Base-by-base conservation (phyloP, 1,140 invertebrate species). In the Drosophila bifasciata region DNA sequence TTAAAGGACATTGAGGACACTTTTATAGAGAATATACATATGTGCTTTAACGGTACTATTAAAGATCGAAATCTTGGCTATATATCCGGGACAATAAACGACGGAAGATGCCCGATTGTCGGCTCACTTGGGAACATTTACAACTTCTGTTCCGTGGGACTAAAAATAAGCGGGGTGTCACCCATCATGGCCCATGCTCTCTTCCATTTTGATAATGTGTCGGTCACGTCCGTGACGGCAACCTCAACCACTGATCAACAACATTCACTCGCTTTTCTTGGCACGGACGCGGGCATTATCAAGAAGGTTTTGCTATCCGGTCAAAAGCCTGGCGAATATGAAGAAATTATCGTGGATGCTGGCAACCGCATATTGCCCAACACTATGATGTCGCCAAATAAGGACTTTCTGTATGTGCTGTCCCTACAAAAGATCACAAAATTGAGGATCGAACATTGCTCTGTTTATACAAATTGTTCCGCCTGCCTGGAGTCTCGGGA, bases 11-110 rank as follows among this genome's bases (percentile, higher is more conserved):
- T 99, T 73, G 97, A 98, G 88, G 95, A 95, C 52, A 96, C 97
- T 84, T 99, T 99, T 92, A 97, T 97, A 80, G 96, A 98, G 92
- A 99, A 99, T 92, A 98, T 99, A 79, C 97, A 98, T 90, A 96
- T 97, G 95, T 99, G 98, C 92, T 99, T 99, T 91, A 97, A 98
- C 92, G 97, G 97, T 19, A 98, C 96, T 76, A 96, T 96, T 57
- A 96, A 96, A 74, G 96, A 97, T 88, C 93, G 97, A 45, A 98
- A 98, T 85, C 97, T 98, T 95, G 96, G 96, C 16, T 98, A 98
- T 90, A 96, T 98, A 80, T 98, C 97, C 59, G 97, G 97, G 4
- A 95, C 96, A 76, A 97, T 97, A 78, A 94, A 96, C 74, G 96
- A 97, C 92, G 97, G 97, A 13, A 96, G 97, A 89, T 98, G 97